Percentiles rank a stretch among this genome's conserved stretches.
phyloP scores from a whole-genome alignment of 2,113 vertebrate species.

The Smithornis capensis region DNA sequence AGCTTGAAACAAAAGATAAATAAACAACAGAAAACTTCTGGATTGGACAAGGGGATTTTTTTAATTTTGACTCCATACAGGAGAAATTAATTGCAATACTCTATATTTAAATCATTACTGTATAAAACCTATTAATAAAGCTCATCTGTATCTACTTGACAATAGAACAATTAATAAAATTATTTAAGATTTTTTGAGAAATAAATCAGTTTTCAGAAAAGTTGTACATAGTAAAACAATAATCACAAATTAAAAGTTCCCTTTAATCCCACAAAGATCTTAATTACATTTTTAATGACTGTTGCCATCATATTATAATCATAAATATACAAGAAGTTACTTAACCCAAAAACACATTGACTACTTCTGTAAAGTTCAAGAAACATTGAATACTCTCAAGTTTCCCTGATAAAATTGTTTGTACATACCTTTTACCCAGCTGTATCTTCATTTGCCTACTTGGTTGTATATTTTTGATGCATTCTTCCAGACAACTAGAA shows the following conservation, averaged over 20 bases:
- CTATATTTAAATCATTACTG: not conserved
- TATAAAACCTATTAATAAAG: not conserved
- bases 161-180: not conserved
- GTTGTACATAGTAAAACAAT: not conserved
- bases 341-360: accelerated
- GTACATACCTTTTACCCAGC: not conserved
- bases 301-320: not conserved
- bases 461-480: not conserved
- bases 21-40: not conserved
- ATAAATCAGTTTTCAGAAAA: not conserved
- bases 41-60: not conserved
- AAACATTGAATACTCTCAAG: not conserved
- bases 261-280: not conserved
- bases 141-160: not conserved
- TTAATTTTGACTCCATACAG: not conserved
- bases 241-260: not conserved
- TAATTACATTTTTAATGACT: not conserved
- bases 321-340: not conserved
- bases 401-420: not conserved
- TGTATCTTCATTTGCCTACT: not conserved
- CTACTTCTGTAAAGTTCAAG: not conserved
- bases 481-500: not conserved
- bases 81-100: not conserved
- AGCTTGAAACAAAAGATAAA: not conserved
- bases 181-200: not conserved